Evolutionary conservation across 2,888 invertebrate genomes (phyloP), one percentile per base, ranked within the genome.

Genomic region (Polydrusus cervinus): DNA sequence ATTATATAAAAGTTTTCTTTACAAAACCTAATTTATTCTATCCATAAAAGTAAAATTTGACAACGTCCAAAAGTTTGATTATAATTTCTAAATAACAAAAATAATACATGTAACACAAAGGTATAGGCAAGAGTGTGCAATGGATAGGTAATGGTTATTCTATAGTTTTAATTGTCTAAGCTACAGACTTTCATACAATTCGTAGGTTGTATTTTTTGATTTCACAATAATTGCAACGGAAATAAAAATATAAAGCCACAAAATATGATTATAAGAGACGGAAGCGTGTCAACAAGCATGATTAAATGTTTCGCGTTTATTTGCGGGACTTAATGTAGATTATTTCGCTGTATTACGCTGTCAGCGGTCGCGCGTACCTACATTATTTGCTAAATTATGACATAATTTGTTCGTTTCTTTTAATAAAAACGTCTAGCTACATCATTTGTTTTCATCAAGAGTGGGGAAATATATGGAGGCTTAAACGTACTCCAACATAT

Each of bases 401-500:
- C 71, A 75, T 62, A 75, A 75, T 75, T 75, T 71, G 71, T 75
- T 62, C 55, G 61, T 71, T 71, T 75, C 68, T 71, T 65, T 67
- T 67, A 67, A 67, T 67, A 67, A 67, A 67, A 67, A 67, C 53
- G 67, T 67, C 67, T 53, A 53, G 40, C 53, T 16, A 40, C 38
- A 67, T 53, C 67, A 67, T 67, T 67, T 67, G 25, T 67, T 67
- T 67, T 67, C 40, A 67, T 67, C 67, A 67, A 67, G 53, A 67
- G 25, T 40, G 53, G 67, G 67, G 20, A 53, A 67, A 67, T 67
- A 38, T 67, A 40, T 67, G 20, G 34, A 16, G 6, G 67, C 49
- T 53, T 67, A 67, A 67, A 53, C 53, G 20, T 43, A 55, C 67
- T 67, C 34, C 53, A 67, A n/a, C 53, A 38, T 40, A 60, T 60